phyloP scores from a whole-genome alignment of 1,140 invertebrate genomes.

The Meloidogyne exigua region DNA sequence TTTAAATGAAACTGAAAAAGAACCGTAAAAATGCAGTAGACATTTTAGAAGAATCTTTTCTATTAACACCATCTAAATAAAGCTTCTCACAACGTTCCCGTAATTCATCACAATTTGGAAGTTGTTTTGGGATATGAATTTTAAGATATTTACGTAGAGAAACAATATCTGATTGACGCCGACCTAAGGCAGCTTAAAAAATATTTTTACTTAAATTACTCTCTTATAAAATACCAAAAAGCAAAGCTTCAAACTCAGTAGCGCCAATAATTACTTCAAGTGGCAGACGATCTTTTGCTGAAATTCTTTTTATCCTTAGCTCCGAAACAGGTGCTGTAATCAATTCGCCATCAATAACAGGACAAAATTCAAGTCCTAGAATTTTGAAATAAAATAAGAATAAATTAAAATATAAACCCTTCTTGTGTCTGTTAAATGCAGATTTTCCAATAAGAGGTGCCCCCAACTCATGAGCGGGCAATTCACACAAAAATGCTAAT shows the following conservation, averaged over 20 bases:
- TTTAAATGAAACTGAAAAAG: not conserved
- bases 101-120: constrained; percentile 26
- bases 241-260: constrained; percentile 42
- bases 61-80: constrained; percentile 33
- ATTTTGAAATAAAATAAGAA: not conserved
- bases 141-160: constrained; percentile 40
- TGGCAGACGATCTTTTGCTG: constrained; percentile 5
- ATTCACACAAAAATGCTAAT: constrained; percentile 35
- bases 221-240: constrained; percentile 35
- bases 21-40: constrained; percentile 15
- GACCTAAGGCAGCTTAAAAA: constrained; percentile 37
- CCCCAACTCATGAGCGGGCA: constrained; percentile 30
- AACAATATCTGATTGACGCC: constrained; percentile 42
- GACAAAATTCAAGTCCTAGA: constrained; percentile 47
- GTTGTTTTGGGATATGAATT: constrained; percentile 39
- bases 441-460: constrained; percentile 41
- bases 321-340: constrained; percentile 28
- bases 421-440: constrained; percentile 45
- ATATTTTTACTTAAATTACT: not conserved
- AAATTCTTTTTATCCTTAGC: constrained; percentile 8
- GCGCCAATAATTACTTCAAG: constrained; percentile 46
- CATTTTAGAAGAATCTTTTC: constrained; percentile 30
- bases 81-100: constrained; percentile 32
- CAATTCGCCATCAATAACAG: constrained; percentile 44
- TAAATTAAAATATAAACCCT: not conserved